A percentile compares a stretch with the other conserved stretches of the same genome.
Evolutionary conservation across 2,888 invertebrate genomes (phyloP).

Genomic region (Malacosoma neustria): DNA sequence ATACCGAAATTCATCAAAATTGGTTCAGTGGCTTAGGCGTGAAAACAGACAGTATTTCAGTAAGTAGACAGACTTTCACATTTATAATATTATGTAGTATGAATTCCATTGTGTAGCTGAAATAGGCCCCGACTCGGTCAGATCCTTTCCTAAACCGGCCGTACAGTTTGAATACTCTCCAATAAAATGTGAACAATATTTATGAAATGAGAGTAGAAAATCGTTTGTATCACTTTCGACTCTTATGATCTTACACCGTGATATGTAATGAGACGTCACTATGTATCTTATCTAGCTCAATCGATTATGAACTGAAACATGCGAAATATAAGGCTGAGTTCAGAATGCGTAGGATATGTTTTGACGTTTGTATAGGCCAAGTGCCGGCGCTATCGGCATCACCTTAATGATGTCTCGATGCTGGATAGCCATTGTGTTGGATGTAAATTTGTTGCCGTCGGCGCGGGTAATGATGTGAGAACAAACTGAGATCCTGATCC

Average conservation of each 20-base stretch:
- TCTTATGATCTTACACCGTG: constrained; percentile 67
- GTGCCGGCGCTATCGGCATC: constrained; percentile 72
- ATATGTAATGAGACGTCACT: constrained; percentile 19
- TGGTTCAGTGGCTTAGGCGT: no score
- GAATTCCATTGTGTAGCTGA: constrained; percentile 58
- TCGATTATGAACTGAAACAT: constrained; percentile 21
- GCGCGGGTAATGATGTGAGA: constrained; percentile 76
- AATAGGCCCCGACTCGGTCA: constrained; percentile 60
- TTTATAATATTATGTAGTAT: no score
- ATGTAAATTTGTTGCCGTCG: constrained; percentile 76
- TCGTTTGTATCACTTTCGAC: constrained; percentile 35
- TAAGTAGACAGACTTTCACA: no score
- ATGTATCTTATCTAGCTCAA: constrained; percentile 28
- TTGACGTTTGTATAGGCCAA: constrained; percentile 36
- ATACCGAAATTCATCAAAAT: no score
- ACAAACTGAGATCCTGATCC: constrained; percentile 73
- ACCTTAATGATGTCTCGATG: constrained; percentile 76
- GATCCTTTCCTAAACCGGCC: constrained; percentile 58
- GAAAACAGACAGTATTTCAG: no score
- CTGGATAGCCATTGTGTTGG: constrained; percentile 75
- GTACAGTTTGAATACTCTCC: constrained; percentile 28
- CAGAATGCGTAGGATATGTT: constrained; percentile 17
- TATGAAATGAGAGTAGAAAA: constrained; percentile 49
- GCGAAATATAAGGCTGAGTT: constrained; percentile 29
- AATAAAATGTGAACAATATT: constrained; percentile 41